Base-by-base conservation (phyloP, 2,888 invertebrate genomes). In the Apamea anceps region DNA sequence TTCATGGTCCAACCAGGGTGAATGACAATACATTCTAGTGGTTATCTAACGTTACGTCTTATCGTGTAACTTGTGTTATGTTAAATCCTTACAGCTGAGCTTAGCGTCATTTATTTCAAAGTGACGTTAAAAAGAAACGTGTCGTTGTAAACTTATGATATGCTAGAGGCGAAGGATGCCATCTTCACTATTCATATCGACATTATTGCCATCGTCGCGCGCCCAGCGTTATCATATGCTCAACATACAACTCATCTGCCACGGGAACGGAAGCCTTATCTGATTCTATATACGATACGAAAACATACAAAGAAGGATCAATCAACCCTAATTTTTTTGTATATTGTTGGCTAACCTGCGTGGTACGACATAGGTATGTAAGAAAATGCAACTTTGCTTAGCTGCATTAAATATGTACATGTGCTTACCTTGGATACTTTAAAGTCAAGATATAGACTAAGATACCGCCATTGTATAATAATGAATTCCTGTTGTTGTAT, bases 1-100 rank as follows among this genome's bases (percentile, higher is more conserved):
- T 91, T 91, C 91, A 89, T 85, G 90, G 90, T 91, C 92, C 91
- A 92, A 91, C 92, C 92, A 93, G 92, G 91, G 90, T 89, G 83
- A 88, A 90, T 87, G 89, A 90, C 87, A 86, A 82, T 70, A 62
- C 57, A 57, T 68, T 65, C 51, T 65, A 37, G 42, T 73, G 51
- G 32, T 75, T 72, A 73, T 63, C 57, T 67, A 75, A 65, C 32
- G 28, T 80, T 63, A 80, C 65, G 57, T 77, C 54, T 70, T 66
- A 68, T 48, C 8, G 3, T 57, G 21, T 48, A 60, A 79, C 13
- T 32, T 45, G 54, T 62, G 45, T 60, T 63, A 28, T 51, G n/a
- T 25, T 71, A 25, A 72, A 68, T 51, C 21, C 45, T 63, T 45
- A 4, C n/a, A 37, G 21, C 18, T 45, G 45, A 63, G 21, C 54